Conservation (phyloP, 2,113 vertebrate species). For the Cinclus mexicanus region DNA sequence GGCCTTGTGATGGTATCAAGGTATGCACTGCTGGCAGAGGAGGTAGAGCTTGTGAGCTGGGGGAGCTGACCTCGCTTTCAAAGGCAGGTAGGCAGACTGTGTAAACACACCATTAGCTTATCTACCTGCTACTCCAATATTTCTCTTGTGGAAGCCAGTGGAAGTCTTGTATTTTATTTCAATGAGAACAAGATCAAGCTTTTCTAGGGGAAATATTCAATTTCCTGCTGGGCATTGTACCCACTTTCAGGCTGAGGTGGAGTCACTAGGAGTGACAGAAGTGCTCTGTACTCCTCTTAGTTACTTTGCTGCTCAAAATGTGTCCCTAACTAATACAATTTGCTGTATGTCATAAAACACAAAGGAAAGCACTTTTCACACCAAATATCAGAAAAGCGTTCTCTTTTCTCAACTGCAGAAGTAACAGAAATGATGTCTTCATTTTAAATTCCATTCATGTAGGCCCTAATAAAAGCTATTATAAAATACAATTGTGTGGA, state of each 20-base stretch:
- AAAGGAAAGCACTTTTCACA: conserved; percentile 74
- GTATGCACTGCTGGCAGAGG: neutral
- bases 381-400: conserved; percentile 73
- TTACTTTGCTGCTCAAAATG: conserved; percentile 63
- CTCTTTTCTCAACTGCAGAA: conserved; percentile 67
- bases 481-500: conserved; percentile 85
- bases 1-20: neutral
- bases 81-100: neutral
- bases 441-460: conserved; percentile 84
- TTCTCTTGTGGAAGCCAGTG: neutral
- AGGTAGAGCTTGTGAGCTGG: neutral
- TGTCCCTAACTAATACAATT: conserved; percentile 68
- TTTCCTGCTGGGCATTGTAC: neutral
- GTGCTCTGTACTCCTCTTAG: conserved; percentile 29
- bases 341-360: conserved; percentile 74
- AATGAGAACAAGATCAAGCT: neutral
- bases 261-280: conserved; percentile 36
- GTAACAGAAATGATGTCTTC: conserved; percentile 73
- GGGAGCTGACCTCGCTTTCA: neutral
- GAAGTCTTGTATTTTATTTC: neutral
- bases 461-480: conserved; percentile 84
- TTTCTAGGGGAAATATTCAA: neutral
- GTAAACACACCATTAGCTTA: neutral
- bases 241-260: neutral
- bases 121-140: neutral